Evolutionary conservation across 2,797 vertebrate genomes (phyloP).

Genomic region (Trachops cirrhosus): DNA sequence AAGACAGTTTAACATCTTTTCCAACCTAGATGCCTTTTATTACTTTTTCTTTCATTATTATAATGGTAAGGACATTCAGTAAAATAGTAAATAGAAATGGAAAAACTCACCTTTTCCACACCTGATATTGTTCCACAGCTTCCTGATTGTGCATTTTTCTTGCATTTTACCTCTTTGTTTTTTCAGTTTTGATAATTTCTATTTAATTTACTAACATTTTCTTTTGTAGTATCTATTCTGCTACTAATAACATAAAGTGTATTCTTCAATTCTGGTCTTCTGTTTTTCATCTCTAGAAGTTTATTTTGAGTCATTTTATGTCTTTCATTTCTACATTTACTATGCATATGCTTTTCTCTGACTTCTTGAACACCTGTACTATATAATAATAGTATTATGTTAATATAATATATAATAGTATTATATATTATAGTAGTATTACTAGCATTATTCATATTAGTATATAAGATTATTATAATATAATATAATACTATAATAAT

Average conservation of each 20-base stretch:
- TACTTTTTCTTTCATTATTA: not conserved
- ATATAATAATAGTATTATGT: not conserved
- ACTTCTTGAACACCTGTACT: not conserved
- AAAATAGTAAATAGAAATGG: not conserved
- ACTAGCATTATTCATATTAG: no score
- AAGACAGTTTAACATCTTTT: not conserved
- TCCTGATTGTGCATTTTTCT: not conserved
- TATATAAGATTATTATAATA: no score
- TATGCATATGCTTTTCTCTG: not conserved
- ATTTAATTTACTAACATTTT: not conserved
- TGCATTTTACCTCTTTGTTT: not conserved
- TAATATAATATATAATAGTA: no score
- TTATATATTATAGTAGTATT: no score
- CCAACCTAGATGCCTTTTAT: not conserved
- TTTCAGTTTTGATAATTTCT: not conserved
- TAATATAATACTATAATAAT: no score
- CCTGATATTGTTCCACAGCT: not conserved
- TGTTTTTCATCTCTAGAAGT: not conserved
- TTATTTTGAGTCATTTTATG: not conserved
- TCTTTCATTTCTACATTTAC: not conserved
- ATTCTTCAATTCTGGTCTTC: not conserved
- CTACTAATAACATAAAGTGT: not conserved
- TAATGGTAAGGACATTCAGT: not conserved
- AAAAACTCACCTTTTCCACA: not conserved
- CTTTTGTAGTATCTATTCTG: not conserved